Evolutionary conservation across 2,888 invertebrate genomes (phyloP), one percentile per base, ranked within the genome.

Genomic region (Leucoma salicis): DNA sequence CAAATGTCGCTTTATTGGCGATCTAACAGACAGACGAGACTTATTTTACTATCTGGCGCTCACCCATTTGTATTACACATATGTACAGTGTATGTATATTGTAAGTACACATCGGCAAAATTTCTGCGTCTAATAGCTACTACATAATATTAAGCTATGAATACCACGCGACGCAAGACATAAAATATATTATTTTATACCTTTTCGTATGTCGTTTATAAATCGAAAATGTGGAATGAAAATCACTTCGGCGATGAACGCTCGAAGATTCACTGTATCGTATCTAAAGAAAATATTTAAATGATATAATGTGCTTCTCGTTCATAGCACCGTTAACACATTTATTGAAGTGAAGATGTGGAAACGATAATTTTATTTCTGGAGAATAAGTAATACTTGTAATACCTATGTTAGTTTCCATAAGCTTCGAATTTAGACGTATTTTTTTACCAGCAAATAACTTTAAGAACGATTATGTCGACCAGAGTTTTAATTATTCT

Each of bases 41-140:
- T 64, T 72, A 74, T 70, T 72, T 74, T 64, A 57, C 53, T 43
- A 58, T 50, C 67, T 82, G 82, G 80, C 82, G 68, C 54, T 53
- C 68, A 57, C 70, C 78, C 82, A 80, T 70, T 55, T 49, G 49
- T 43, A 53, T 50, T 58, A 51, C 53, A 57, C 53, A 63, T 61
- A 57, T 3, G 3, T 27, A 10, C 10, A 57, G n/a, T n/a, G n/a
- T n/a, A n/a, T n/a, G n/a, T n/a, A n/a, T n/a, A n/a, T n/a, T 21
- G 21, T 21, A 21, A 21, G 7, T 21, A 21, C 21, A 5, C 21
- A 58, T 52, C 51, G 54, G 42, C 50, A 54, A 50, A 55, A 53
- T 62, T 38, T 57, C 49, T 48, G 46, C 52, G 37, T 55, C 51
- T 57, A 53, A 59, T 58, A 57, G 53, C 37, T 52, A 42, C 45